Evolutionary conservation across 2,888 invertebrate genomes (phyloP).

Genomic region (Argyresthia albistria): DNA sequence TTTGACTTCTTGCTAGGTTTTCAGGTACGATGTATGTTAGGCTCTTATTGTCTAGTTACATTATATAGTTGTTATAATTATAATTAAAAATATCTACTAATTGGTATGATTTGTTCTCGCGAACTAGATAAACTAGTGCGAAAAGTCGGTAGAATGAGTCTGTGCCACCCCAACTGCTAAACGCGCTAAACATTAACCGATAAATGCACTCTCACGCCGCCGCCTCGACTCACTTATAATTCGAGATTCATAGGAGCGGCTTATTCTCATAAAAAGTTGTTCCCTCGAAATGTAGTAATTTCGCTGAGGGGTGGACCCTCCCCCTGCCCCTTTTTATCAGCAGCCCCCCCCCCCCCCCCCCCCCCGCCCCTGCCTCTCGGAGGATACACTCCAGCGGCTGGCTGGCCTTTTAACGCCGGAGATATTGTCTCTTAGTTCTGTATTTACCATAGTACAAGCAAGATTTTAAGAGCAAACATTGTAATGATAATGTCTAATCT

Average conservation of each 20-base stretch:
- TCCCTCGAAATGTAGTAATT: slow-evolving; percentile 72
- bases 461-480: neutral
- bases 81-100: too few relatives aligned
- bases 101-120: too few relatives aligned
- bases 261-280: slow-evolving; percentile 72
- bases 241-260: slow-evolving; percentile 66
- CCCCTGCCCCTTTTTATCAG: slow-evolving; percentile 9
- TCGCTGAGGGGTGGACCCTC: slow-evolving; percentile 46
- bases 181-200: neutral
- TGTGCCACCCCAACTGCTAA: too few relatives aligned
- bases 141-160: too few relatives aligned
- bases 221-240: slow-evolving; percentile 18
- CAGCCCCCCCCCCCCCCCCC: slow-evolving; percentile 1
- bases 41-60: too few relatives aligned
- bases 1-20: too few relatives aligned
- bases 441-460: slow-evolving; percentile 46
- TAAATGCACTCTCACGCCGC: neutral
- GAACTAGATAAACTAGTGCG: too few relatives aligned
- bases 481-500: too few relatives aligned
- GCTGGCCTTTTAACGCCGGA: slow-evolving; percentile 69
- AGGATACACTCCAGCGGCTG: slow-evolving; percentile 24
- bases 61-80: too few relatives aligned
- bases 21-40: too few relatives aligned
- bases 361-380: slow-evolving; percentile 32
- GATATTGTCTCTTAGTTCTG: slow-evolving; percentile 71